Conservation (phyloP, 1,140 invertebrate species). For the Drosophila ercepeae region DNA sequence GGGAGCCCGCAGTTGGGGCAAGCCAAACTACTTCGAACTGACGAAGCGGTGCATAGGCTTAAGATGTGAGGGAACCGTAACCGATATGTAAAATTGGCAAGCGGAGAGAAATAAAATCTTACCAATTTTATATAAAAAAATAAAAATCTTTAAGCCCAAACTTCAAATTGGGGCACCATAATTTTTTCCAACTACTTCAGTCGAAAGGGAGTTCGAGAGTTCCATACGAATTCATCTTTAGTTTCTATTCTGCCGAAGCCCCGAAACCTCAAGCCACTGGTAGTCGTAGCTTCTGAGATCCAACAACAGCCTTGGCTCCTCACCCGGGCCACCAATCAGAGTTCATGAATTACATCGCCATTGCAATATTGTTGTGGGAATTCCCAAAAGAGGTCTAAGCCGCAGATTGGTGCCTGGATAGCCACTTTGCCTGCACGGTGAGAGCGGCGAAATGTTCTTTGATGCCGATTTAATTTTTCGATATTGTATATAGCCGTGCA, state of each 20-base stretch:
- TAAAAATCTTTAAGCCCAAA: background rate
- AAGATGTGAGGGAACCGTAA: background rate
- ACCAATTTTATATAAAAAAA: background rate
- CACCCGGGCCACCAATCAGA: constrained; percentile 70
- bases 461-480: constrained; percentile 82
- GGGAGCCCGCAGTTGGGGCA: constrained; percentile 2
- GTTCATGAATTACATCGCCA: constrained; percentile 80
- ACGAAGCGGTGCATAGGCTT: background rate
- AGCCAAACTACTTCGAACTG: background rate
- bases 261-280: constrained; percentile 4
- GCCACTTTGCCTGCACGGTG: constrained; percentile 11
- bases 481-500: constrained; percentile 82
- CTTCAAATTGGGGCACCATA: background rate
- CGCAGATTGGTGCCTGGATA: constrained; percentile 3
- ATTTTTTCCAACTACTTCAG: background rate
- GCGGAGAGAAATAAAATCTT: background rate
- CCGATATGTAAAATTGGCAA: background rate
- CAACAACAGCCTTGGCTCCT: constrained; percentile 37
- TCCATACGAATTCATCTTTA: background rate
- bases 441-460: constrained; percentile 73
- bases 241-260: constrained; percentile 15
- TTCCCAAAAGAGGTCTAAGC: constrained; percentile 48
- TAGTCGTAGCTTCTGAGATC: constrained; percentile 16
- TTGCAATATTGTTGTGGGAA: constrained; percentile 77
- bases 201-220: background rate